phyloP scores from a whole-genome alignment of 2,113 vertebrate genomes.

The Cololabis saira region DNA sequence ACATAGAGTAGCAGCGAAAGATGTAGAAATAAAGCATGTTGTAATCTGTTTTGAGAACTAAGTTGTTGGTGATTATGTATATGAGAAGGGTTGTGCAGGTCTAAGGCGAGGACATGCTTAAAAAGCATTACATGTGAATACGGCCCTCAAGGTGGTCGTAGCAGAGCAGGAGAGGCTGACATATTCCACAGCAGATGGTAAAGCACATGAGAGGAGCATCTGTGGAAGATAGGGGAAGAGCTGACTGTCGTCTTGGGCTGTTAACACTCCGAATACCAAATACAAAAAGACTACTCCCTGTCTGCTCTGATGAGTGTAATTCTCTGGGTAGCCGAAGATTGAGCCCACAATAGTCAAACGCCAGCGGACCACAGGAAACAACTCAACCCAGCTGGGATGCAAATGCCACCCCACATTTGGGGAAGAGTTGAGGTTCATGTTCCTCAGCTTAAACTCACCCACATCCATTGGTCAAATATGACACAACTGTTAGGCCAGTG shows the following conservation, averaged over 20 bases:
- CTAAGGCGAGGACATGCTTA: slow-evolving; percentile 25
- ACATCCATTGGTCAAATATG: no score
- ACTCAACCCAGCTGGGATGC: no score
- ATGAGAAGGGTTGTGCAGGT: not conserved
- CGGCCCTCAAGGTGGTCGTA: slow-evolving; percentile 29
- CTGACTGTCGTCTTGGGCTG: slow-evolving; percentile 26
- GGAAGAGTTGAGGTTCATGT: no score
- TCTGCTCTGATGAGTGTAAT: no score
- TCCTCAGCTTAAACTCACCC: no score
- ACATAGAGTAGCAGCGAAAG: not conserved
- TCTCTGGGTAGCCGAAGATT: no score
- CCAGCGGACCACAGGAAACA: no score
- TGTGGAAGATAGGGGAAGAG: slow-evolving; percentile 9
- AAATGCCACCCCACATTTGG: no score
- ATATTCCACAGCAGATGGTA: slow-evolving; percentile 24
- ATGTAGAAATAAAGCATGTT: not conserved
- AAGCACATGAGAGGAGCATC: slow-evolving; percentile 31
- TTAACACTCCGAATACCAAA: no score
- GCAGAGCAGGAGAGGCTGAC: slow-evolving; percentile 26
- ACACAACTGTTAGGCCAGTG: no score
- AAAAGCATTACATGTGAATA: slow-evolving; percentile 45
- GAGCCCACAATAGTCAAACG: no score
- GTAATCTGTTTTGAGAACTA: slow-evolving; percentile 1
- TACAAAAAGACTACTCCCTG: not conserved
- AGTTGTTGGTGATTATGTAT: not conserved